These are phyloP conservation scores for Tetragonisca angustula DNA, from an alignment of 2,888 invertebrate species.

Conservation along the genomic window DNA sequence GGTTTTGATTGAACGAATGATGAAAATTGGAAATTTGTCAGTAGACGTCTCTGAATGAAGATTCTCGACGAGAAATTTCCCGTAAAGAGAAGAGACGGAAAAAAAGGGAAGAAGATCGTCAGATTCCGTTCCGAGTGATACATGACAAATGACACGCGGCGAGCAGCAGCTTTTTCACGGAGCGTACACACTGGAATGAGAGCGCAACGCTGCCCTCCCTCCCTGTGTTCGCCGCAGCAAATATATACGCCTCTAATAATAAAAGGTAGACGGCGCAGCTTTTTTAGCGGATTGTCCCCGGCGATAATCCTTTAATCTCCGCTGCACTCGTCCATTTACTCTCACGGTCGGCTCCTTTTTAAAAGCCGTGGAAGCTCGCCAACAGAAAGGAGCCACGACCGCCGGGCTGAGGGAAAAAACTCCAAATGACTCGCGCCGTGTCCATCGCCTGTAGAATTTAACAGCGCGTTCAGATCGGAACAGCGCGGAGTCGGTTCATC, in stretches of 20 bases:
- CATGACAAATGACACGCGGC: slow-evolving; percentile 34
- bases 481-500: slow-evolving; percentile 21
- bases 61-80: neutral
- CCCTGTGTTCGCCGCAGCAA: slow-evolving; percentile 12
- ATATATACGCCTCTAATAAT: slow-evolving; percentile 53
- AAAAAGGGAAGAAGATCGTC: neutral
- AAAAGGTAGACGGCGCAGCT: slow-evolving; percentile 53
- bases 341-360: slow-evolving; percentile 33
- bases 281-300: slow-evolving; percentile 65
- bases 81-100: neutral
- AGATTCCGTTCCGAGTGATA: slow-evolving; percentile 1
- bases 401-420: slow-evolving; percentile 9
- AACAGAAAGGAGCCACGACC: slow-evolving; percentile 7
- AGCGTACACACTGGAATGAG: slow-evolving; percentile 54
- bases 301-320: slow-evolving; percentile 70
- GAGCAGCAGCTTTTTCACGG: neutral
- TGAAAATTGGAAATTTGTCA: too few relatives aligned
- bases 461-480: slow-evolving; percentile 35
- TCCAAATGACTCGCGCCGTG: slow-evolving; percentile 17
- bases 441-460: slow-evolving; percentile 9
- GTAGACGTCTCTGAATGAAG: neutral
- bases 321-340: slow-evolving; percentile 47
- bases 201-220: slow-evolving; percentile 1
- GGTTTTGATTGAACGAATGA: too few relatives aligned
- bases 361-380: slow-evolving; percentile 17